These are phyloP conservation scores for Bombus waltoni DNA, from an alignment of 1,140 invertebrate species.

Conservation along the genomic window DNA sequence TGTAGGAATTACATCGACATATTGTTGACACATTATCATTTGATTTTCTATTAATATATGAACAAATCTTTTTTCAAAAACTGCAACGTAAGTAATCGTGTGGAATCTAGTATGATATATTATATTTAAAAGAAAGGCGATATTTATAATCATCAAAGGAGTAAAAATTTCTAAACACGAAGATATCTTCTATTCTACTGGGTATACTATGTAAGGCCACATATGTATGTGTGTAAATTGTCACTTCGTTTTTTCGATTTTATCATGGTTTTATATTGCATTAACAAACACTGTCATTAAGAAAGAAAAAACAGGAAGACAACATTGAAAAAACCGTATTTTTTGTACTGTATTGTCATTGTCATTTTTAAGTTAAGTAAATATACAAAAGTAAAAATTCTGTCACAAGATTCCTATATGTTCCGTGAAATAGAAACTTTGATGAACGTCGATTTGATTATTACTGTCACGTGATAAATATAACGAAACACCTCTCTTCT, in stretches of 20 bases:
- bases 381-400: conserved; percentile 42
- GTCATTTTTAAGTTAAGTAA: conserved; percentile 41
- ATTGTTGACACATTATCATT: background rate
- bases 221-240: background rate
- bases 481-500: background rate
- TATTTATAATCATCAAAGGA: background rate
- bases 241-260: conserved; percentile 13
- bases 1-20: background rate
- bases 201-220: conserved; percentile 12
- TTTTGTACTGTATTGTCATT: conserved; percentile 54
- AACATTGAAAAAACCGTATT: conserved; percentile 56
- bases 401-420: conserved; percentile 55
- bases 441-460: conserved; percentile 46
- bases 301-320: background rate
- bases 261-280: background rate
- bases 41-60: conserved; percentile 2
- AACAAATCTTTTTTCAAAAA: background rate
- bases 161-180: conserved; percentile 6
- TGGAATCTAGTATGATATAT: conserved; percentile 3
- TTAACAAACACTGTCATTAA: conserved; percentile 1
- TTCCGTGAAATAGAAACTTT: conserved; percentile 49
- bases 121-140: background rate
- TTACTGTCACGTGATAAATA: conserved; percentile 50
- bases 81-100: background rate
- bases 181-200: background rate